Base-by-base conservation (phyloP, 2,797 vertebrate genomes). In the Hippopotamyrus pictus region DNA sequence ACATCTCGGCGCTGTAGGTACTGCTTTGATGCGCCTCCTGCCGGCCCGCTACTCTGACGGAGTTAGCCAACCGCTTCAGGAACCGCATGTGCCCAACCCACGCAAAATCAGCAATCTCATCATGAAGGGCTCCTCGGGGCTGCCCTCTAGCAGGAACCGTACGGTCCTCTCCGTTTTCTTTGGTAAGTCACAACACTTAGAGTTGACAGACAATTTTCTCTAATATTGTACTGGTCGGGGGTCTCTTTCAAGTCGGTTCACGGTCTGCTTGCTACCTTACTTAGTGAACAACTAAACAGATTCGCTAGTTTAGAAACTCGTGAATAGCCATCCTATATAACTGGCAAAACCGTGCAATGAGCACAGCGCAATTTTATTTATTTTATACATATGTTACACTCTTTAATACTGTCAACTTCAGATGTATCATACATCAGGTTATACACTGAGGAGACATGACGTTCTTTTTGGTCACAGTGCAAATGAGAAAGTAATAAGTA, bases 151-250 rank as follows among this genome's bases (percentile, higher is more conserved):
- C 2, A 94, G 90, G 88, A 99, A 99, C 94, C 95, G 92, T 44
- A 99, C 98, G 0, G 97, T 98, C 51, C 95, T 99, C 46, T 97
- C 97, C 0, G 92, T 99, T 90, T 97, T 97, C 93, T 99, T 99
- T 0, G 98, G 99, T 99, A 92, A 96, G 90, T 25, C 46, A 84
- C 44, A 50, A 25, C 46, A 46, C 82, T 50, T 22, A 22, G 48
- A 25, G 41, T 84, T 22, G 17, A 22, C 82, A 82, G 25, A 84
- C 82, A 7, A 7, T 5, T 17, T 79, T 44, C 37, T 51, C 11
- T 51, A 1, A 84, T 51, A 25, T 48, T 29, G 37, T 8, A 79
- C 33, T n/a, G 37, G 37, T 79, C 17, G 1, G 73, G 37, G 73
- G 33, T 14, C 6, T 44, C 41, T 79, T 44, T 79, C 5, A 79